phyloP scores from a whole-genome alignment of 2,888 invertebrate genomes.

The Itoplectis maculator region DNA sequence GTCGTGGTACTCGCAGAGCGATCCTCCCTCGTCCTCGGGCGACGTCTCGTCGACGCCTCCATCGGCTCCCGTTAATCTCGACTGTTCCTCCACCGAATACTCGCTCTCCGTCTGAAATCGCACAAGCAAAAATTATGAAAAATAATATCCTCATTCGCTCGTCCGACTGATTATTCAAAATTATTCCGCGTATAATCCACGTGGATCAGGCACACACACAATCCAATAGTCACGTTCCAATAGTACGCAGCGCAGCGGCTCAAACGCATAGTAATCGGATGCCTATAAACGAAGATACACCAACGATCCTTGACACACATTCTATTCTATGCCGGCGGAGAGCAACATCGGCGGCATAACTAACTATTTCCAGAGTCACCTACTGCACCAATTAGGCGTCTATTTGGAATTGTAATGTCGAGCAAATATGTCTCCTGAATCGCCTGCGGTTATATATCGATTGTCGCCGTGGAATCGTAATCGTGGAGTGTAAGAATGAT shows the following conservation, averaged over 20 bases:
- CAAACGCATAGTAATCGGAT: conserved; percentile 51
- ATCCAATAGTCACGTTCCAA: too few species aligned
- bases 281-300: conserved; percentile 54
- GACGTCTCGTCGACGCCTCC: conserved; percentile 87
- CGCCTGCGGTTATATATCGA: too few species aligned
- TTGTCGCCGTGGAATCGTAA: too few species aligned
- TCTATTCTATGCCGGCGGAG: conserved; percentile 26
- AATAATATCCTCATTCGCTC: conserved; percentile 25
- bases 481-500: too few species aligned
- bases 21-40: conserved; percentile 86
- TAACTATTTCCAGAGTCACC: conserved; percentile 49
- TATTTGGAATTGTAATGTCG: conserved; percentile 54
- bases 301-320: conserved; percentile 64
- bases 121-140: conserved; percentile 22
- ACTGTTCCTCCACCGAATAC: conserved; percentile 93
- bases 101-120: conserved; percentile 92
- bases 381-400: conserved; percentile 46
- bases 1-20: conserved; percentile 90
- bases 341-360: conserved; percentile 12
- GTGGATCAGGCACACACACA: neutral
- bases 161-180: conserved; percentile 26
- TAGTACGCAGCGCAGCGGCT: neutral
- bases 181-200: conserved; percentile 44
- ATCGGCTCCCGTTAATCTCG: conserved; percentile 90
- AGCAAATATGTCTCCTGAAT: conserved; percentile 26